Evolutionary conservation across 2,888 invertebrate genomes (phyloP), one percentile per base, ranked within the genome.

Genomic region (Ditula angustiorana): DNA sequence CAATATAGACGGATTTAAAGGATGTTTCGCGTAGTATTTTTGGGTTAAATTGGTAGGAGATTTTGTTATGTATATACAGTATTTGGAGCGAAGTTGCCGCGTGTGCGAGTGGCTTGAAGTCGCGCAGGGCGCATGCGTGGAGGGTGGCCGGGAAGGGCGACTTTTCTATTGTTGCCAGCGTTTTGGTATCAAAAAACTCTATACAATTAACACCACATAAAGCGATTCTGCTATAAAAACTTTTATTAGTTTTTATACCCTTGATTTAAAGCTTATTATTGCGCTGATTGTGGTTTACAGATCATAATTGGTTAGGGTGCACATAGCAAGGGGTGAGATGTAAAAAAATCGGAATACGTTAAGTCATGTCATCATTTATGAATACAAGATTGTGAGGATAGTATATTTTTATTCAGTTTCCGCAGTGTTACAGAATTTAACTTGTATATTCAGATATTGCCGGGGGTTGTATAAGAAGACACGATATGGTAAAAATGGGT

Each of bases 21-120:
- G 85, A 83, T 81, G 83, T 81, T 83, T 82, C 77, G 74, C 83
- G 79, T 82, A 77, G 77, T 81, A 81, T 81, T 85, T 79, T 81
- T 80, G 75, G 72, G 80, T 82, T 82, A 82, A 85, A 83, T 85
- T 80, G 79, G 79, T 79, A 74, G 80, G 76, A 80, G 81, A 85
- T 81, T 83, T 85, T 89, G 86, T 90, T 86, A 89, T 90, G 86
- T 92, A 90, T 90, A 88, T 90, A 91, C 88, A 89, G 85, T 78
- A 81, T 80, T 76, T 75, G 77, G 82, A 78, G 83, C 85, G 91
- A 92, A 91, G 92, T 92, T 92, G 81, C 78, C 78, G 83, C 81
- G 82, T 79, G 74, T 76, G 82, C 74, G 67, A 80, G 81, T 75
- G 76, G 73, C 74, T 75, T 87, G 90, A 90, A 90, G 89, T 90